These are phyloP conservation scores for Triops longicaudatus DNA, from an alignment of 1,140 invertebrate genomes.

Conservation along the genomic window DNA sequence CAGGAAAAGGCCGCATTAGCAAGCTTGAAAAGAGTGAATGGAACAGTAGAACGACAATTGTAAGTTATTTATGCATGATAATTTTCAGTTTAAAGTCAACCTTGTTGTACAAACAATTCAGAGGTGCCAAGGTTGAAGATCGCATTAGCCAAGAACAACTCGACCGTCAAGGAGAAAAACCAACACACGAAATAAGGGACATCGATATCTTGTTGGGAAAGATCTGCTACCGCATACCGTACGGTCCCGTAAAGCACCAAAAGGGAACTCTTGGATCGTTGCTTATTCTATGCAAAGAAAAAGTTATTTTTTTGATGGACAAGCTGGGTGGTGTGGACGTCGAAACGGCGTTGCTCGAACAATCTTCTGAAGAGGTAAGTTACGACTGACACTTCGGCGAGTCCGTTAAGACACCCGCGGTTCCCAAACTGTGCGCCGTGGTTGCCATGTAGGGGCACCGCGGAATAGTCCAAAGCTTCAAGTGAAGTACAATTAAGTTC, in stretches of 20 bases:
- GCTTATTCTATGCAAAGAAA: not conserved
- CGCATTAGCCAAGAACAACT: not conserved
- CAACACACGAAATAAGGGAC: not conserved
- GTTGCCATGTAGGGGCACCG: no score
- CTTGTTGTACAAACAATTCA: not conserved
- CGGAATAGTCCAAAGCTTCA: no score
- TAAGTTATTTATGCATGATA: not conserved
- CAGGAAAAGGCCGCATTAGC: not conserved
- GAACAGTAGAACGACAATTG: not conserved
- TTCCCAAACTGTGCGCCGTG: no score
- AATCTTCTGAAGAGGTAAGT: not conserved
- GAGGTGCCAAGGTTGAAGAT: not conserved
- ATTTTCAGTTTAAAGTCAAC: not conserved
- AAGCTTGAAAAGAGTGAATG: not conserved
- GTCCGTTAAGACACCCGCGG: not conserved
- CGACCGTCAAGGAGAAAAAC: not conserved
- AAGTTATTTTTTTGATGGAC: not conserved
- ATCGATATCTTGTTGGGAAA: not conserved
- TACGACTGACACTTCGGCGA: not conserved
- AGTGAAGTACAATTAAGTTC: no score
- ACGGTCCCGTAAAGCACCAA: not conserved
- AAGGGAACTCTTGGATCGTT: not conserved
- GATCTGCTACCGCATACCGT: not conserved
- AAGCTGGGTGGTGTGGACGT: not conserved
- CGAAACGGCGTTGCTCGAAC: not conserved